Evolutionary conservation across 2,797 vertebrate species (phyloP).

Genomic region (Gadopsis bispinosus): DNA sequence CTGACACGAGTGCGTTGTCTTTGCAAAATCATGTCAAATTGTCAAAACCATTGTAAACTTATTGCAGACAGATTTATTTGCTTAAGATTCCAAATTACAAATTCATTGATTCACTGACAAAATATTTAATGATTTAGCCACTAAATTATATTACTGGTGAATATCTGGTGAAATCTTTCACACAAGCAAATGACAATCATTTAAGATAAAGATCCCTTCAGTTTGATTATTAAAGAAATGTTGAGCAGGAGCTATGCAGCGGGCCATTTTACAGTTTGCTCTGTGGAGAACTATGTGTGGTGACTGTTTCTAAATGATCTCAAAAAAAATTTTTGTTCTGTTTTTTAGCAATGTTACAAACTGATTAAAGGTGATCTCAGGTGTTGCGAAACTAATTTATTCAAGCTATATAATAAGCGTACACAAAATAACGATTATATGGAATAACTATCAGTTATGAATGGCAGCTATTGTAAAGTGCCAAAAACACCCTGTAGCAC

Average conservation of each 20-base stretch:
- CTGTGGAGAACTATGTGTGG: no score
- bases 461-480: constrained; percentile 1
- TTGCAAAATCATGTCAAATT: not conserved
- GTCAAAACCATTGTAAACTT: no score
- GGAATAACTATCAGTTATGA: constrained; percentile 14
- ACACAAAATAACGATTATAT: constrained; percentile 6
- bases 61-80: no score
- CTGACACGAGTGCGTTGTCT: no score
- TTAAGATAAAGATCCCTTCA: not conserved
- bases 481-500: constrained; percentile 14
- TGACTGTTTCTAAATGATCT: no score
- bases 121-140: no score
- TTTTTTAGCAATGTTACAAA: not conserved
- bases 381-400: not conserved
- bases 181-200: not conserved
- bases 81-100: no score
- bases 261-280: not conserved
- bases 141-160: no score
- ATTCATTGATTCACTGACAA: no score
- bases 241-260: not conserved
- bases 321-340: no score
- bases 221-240: not conserved
- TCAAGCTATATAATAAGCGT: not conserved
- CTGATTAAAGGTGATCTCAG: not conserved
- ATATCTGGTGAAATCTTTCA: not conserved